A percentile compares a stretch with the other conserved stretches of the same genome.
phyloP scores from a whole-genome alignment of 2,888 invertebrate species.

The Bursaphelenchus okinawaensis region DNA sequence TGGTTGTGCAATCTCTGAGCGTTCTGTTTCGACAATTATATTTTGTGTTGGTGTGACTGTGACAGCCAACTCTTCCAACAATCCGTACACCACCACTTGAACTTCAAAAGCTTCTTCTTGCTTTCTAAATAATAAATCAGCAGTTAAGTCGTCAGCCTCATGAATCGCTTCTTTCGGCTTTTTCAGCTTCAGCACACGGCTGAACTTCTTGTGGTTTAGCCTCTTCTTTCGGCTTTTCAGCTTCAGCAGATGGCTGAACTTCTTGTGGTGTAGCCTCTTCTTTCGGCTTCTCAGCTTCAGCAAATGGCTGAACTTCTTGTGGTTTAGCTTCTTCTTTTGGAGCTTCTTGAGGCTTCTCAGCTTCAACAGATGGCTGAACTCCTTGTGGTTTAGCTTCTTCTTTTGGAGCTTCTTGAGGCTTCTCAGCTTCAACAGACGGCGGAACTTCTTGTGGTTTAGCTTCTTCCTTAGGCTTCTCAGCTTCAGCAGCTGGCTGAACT shows the following conservation, averaged over 20 bases:
- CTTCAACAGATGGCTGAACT: no score
- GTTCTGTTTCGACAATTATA: background rate
- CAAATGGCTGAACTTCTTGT: no score
- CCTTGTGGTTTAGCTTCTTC: no score
- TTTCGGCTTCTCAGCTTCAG: background rate
- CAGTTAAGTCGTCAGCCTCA: background rate
- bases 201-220: conserved; percentile 6
- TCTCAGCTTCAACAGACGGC: no score
- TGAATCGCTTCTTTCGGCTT: background rate
- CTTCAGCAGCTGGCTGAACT: no score
- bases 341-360: no score
- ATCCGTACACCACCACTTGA: background rate
- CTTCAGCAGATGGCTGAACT: background rate
- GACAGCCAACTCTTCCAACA: no score
- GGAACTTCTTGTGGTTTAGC: no score
- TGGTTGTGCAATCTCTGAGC: background rate
- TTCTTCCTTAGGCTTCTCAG: no score
- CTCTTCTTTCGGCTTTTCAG: conserved; percentile 9
- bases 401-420: no score
- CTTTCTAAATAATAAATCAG: background rate
- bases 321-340: no score
- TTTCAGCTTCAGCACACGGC: conserved; percentile 13
- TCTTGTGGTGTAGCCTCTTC: no score
- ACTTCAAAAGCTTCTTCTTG: background rate
- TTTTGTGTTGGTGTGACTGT: background rate